Evolutionary conservation across 35 echinoderm and acorn worm genomes (phyloP).

Genomic region (Ophioderma brevispina): DNA sequence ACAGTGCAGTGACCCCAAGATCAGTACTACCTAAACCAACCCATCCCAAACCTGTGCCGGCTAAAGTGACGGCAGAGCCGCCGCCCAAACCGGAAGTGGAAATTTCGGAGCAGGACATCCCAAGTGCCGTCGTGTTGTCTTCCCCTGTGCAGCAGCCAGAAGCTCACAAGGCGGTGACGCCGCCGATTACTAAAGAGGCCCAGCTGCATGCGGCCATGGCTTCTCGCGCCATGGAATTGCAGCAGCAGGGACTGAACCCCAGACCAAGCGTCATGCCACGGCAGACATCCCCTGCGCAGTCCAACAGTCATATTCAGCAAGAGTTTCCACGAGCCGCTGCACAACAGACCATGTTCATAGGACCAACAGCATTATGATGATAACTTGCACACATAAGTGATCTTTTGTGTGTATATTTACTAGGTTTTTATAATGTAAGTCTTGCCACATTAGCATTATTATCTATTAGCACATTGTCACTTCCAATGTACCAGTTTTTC

Average conservation of each 20-base stretch:
- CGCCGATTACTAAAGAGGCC: neutral
- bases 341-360: neutral
- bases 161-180: neutral
- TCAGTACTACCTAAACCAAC: neutral
- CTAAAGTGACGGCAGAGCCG: neutral
- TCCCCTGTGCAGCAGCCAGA: neutral
- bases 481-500: too few species aligned
- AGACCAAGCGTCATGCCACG: neutral
- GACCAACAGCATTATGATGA: slow-evolving; percentile 3
- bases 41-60: neutral
- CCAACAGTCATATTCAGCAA: neutral
- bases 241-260: neutral
- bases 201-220: neutral
- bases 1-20: neutral
- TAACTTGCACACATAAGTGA: neutral
- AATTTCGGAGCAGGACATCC: neutral
- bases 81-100: neutral
- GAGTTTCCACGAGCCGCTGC: neutral
- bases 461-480: too few species aligned
- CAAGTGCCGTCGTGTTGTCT: neutral
- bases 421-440: too few species aligned
- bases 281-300: neutral
- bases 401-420: neutral
- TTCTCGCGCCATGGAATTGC: neutral
- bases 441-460: too few species aligned